A percentile compares a stretch with the other conserved stretches of the same genome.
These are phyloP conservation scores for Spodoptera frugiperda DNA, from an alignment of 1,140 invertebrate species.

Conservation along the genomic window DNA sequence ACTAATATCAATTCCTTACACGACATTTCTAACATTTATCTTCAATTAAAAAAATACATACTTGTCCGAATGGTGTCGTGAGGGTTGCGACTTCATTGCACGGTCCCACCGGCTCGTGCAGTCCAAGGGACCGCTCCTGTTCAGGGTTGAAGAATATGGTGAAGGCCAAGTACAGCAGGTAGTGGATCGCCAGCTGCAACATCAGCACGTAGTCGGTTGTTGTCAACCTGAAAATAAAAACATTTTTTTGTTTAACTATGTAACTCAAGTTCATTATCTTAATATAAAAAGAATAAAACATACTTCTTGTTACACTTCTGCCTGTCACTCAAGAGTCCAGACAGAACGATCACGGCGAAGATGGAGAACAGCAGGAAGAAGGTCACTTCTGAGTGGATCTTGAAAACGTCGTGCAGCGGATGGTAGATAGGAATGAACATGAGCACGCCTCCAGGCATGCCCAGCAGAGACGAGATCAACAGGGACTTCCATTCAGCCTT, in stretches of 20 bases:
- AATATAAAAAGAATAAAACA: constrained; percentile 39
- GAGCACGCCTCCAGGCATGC: constrained; percentile 90
- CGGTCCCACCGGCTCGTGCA: constrained; percentile 91
- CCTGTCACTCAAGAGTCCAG: constrained; percentile 83
- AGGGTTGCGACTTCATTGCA: constrained; percentile 88
- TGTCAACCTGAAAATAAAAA: constrained; percentile 64
- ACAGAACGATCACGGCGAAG: constrained; percentile 87
- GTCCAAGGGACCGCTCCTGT: constrained; percentile 89
- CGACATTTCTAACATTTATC: too few species aligned
- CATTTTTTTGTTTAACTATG: background rate
- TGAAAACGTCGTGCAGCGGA: constrained; percentile 89
- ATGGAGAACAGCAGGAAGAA: constrained; percentile 88
- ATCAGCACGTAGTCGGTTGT: constrained; percentile 82
- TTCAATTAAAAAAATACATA: constrained; percentile 63
- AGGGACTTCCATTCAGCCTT: constrained; percentile 87
- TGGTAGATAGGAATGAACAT: constrained; percentile 92
- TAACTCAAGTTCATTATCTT: background rate
- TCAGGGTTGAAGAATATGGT: constrained; percentile 89
- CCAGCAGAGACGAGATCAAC: constrained; percentile 87
- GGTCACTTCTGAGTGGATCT: constrained; percentile 91
- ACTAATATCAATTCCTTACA: too few species aligned
- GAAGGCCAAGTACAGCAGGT: constrained; percentile 82
- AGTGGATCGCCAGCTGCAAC: constrained; percentile 85
- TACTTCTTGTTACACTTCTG: constrained; percentile 64
- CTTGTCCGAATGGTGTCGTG: constrained; percentile 89